Conservation (phyloP, 1,140 invertebrate genomes). For the Caligus rogercresseyi region DNA sequence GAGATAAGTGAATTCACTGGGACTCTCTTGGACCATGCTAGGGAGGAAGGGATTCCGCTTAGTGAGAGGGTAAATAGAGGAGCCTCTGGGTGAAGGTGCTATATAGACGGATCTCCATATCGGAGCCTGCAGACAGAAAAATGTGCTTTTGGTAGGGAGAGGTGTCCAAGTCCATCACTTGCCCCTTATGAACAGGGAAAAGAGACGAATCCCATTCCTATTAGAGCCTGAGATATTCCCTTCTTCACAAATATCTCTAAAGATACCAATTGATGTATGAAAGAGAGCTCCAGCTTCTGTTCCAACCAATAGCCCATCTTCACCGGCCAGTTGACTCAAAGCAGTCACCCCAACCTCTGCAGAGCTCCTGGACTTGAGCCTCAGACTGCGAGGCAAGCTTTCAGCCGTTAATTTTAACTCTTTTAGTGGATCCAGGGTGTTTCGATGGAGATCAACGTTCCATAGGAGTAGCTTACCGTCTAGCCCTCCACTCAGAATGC, state of each 20-base stretch:
- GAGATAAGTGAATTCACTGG: neutral
- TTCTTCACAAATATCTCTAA: neutral
- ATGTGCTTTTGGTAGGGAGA: neutral
- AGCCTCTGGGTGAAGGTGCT: neutral
- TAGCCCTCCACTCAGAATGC: neutral
- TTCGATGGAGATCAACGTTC: neutral
- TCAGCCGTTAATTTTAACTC: neutral
- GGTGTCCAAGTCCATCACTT: neutral
- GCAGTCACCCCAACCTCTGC: slow-evolving; percentile 1
- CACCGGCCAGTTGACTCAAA: neutral
- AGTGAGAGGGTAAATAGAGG: neutral
- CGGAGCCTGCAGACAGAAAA: slow-evolving; percentile 6
- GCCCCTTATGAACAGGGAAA: neutral
- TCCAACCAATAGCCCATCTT: neutral
- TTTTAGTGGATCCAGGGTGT: neutral
- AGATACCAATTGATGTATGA: neutral
- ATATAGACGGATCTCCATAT: slow-evolving; percentile 3
- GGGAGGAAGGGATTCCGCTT: neutral
- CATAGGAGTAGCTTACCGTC: slow-evolving; percentile 7
- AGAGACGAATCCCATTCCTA: too few species aligned
- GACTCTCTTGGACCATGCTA: slow-evolving; percentile 6
- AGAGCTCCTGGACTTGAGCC: neutral
- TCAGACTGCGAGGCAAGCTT: neutral
- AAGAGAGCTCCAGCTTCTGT: slow-evolving; percentile 6
- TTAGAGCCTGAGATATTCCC: too few species aligned